phyloP scores from a whole-genome alignment of 2,113 vertebrate species.

The Dromiciops gliroides region DNA sequence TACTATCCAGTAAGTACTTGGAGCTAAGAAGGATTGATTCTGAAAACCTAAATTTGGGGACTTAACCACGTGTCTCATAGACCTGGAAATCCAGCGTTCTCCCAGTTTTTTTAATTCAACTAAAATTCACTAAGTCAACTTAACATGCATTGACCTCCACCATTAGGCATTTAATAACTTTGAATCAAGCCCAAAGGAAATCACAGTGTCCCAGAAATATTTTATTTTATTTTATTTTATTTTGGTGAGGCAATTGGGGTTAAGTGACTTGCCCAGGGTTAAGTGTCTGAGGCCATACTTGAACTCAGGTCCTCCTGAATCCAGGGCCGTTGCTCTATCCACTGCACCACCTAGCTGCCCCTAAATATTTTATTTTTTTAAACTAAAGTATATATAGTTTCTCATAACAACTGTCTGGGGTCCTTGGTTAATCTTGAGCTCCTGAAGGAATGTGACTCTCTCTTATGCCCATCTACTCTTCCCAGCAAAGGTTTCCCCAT shows the following conservation, averaged over 20 bases:
- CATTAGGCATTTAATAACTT: background rate
- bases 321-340: too few species aligned
- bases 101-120: background rate
- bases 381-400: background rate
- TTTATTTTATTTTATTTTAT: too few species aligned
- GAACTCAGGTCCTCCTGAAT: too few species aligned
- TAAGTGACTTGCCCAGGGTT: too few species aligned
- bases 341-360: too few species aligned
- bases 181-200: background rate
- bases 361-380: too few species aligned
- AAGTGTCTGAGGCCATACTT: too few species aligned
- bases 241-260: too few species aligned
- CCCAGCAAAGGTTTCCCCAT: background rate
- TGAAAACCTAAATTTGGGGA: background rate
- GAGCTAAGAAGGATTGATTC: background rate
- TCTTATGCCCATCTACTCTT: background rate
- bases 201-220: background rate
- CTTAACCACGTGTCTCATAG: accelerated
- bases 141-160: background rate
- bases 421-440: background rate
- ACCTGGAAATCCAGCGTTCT: background rate
- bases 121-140: background rate
- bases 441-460: background rate
- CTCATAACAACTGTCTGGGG: background rate
- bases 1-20: constrained; percentile 86